These are phyloP conservation scores for Littorina saxatilis DNA, from an alignment of 1,140 invertebrate species.

Conservation along the genomic window DNA sequence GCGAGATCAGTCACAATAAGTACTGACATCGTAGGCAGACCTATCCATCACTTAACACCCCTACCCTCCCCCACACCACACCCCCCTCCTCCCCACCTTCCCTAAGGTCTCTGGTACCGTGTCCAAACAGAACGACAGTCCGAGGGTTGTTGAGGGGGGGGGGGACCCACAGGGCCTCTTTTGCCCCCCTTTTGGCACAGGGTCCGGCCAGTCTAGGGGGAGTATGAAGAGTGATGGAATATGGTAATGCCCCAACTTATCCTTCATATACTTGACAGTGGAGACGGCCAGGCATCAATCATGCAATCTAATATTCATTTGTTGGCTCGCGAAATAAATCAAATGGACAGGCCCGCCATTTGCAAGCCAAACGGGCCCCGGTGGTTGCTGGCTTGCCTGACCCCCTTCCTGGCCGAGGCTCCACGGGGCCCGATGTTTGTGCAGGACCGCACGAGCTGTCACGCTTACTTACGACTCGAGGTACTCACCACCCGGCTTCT, in stretches of 20 bases:
- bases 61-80: not conserved
- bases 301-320: slow-evolving; percentile 43
- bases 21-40: not conserved
- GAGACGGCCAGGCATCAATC: slow-evolving; percentile 33
- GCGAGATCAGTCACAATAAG: no score
- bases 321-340: slow-evolving; percentile 40
- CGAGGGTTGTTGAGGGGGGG: not conserved
- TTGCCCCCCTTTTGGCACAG: not conserved
- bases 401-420: no score
- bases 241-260: slow-evolving; percentile 41
- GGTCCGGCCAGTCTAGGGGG: not conserved
- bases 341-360: slow-evolving; percentile 35
- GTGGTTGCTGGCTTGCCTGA: not conserved
- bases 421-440: no score
- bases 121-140: not conserved
- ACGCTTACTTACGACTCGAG: no score
- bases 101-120: not conserved
- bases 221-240: slow-evolving; percentile 40
- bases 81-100: not conserved
- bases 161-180: not conserved
- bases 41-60: not conserved
- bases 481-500: no score
- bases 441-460: no score
- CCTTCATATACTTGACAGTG: slow-evolving; percentile 37
- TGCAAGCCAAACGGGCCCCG: slow-evolving; percentile 35